Conservation (phyloP, 2,113 vertebrate species). For the Siphamia tubifer region DNA sequence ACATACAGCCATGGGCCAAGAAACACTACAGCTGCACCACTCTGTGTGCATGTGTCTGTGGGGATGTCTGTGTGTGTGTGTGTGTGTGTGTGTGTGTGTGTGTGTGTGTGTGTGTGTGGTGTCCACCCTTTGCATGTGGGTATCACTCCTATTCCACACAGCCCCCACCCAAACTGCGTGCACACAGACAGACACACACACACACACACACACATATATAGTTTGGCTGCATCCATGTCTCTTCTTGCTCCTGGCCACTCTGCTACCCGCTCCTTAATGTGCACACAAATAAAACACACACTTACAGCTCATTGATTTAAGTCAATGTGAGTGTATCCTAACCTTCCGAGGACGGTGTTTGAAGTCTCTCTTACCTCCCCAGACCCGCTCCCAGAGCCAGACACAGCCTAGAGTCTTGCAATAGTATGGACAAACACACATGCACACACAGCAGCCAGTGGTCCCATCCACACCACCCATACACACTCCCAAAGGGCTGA, state of each 20-base stretch:
- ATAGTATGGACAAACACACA: constrained; percentile 34
- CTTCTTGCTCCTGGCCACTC: constrained; percentile 64
- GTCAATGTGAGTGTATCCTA: constrained; percentile 74
- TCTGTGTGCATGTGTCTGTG: constrained; percentile 14
- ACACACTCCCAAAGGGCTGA: constrained; percentile 64
- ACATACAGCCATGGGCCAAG: constrained; percentile 60
- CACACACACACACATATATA: too few species aligned
- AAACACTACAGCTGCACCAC: constrained; percentile 43
- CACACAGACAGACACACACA: background rate
- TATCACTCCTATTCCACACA: constrained; percentile 44
- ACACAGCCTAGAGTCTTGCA: constrained; percentile 77
- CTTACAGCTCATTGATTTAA: constrained; percentile 78
- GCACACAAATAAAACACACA: constrained; percentile 73
- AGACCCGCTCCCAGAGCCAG: constrained; percentile 67
- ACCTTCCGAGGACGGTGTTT: constrained; percentile 71
- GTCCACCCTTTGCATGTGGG: constrained; percentile 47
- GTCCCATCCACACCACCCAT: constrained; percentile 73
- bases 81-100: background rate
- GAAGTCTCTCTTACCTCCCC: constrained; percentile 72
- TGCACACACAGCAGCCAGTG: constrained; percentile 43
- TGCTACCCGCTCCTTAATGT: constrained; percentile 43
- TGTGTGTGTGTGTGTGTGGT: constrained; percentile 3
- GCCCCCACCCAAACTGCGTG: constrained; percentile 22
- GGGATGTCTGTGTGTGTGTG: constrained; percentile 7
- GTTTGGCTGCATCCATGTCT: constrained; percentile 43